Percentiles rank a stretch among this genome's conserved stretches.
Conservation (phyloP, 2,888 invertebrate species). For the Euzetes globulus region DNA sequence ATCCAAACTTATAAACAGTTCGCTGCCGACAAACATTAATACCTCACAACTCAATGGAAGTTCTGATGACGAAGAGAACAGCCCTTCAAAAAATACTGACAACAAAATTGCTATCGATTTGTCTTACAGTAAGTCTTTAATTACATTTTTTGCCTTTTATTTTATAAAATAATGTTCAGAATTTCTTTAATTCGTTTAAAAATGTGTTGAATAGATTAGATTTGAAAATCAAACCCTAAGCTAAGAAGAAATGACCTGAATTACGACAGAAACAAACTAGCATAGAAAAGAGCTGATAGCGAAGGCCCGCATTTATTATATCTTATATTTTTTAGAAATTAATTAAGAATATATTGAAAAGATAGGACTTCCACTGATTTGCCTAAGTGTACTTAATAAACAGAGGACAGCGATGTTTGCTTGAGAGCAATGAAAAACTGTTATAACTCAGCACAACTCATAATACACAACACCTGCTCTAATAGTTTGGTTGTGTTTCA, state of each 20-base stretch:
- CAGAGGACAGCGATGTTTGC: neutral
- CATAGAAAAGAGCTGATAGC: neutral
- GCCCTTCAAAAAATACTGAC: neutral
- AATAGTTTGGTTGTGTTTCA: conserved; percentile 21
- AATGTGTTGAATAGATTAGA: neutral
- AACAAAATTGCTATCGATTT: conserved; percentile 15
- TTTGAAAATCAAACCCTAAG: neutral
- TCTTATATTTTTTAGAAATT: neutral
- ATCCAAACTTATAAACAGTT: conserved; percentile 21
- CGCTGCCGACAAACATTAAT: neutral
- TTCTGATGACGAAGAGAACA: conserved; percentile 19
- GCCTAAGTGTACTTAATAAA: neutral
- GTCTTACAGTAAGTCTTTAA: conserved; percentile 2
- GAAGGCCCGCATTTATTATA: neutral
- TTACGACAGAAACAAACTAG: neutral
- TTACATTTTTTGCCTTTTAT: too few species aligned
- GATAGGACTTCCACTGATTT: neutral
- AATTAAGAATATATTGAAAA: neutral
- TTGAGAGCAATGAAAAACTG: neutral
- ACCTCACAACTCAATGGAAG: conserved; percentile 7
- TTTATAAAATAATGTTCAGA: neutral
- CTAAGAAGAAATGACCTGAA: neutral
- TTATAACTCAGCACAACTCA: neutral
- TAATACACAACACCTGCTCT: conserved; percentile 20
- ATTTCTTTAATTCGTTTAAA: neutral